phyloP scores from a whole-genome alignment of 2,113 vertebrate genomes.

The Cochlearius cochlearius region DNA sequence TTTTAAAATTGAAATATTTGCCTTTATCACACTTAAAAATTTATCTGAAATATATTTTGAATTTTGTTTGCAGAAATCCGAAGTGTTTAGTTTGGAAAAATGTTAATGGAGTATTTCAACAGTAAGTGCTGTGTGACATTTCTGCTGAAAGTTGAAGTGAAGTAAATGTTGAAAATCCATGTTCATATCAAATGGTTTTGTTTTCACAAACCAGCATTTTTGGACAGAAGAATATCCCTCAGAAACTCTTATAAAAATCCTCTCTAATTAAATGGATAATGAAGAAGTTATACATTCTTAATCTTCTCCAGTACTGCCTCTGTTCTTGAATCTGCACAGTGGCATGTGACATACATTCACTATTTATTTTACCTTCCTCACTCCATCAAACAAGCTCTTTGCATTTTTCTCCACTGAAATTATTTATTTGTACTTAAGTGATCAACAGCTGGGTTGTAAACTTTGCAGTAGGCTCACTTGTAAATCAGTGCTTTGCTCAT shows the following conservation, averaged over 20 bases:
- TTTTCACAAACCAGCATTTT: background rate
- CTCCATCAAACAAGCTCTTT: background rate
- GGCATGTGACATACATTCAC: background rate
- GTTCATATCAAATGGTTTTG: background rate
- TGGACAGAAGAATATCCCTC: background rate
- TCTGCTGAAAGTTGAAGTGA: background rate
- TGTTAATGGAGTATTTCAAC: background rate
- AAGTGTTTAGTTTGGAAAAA: background rate
- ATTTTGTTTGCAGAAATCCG: background rate
- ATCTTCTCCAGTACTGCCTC: background rate
- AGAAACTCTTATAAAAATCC: background rate
- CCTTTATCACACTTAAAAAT: background rate
- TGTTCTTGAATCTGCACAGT: background rate
- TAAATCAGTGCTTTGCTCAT: background rate
- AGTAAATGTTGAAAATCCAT: background rate
- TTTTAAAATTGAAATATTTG: background rate
- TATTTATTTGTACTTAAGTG: background rate
- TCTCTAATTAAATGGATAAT: background rate
- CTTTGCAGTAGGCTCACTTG: background rate
- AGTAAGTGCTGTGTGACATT: background rate
- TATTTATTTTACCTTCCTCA: background rate
- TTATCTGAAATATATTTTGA: background rate
- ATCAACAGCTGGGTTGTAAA: background rate
- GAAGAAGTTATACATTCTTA: background rate
- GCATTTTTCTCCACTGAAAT: background rate